Evolutionary conservation across 2,888 invertebrate species (phyloP).

Genomic region (Melipona bicolor): DNA sequence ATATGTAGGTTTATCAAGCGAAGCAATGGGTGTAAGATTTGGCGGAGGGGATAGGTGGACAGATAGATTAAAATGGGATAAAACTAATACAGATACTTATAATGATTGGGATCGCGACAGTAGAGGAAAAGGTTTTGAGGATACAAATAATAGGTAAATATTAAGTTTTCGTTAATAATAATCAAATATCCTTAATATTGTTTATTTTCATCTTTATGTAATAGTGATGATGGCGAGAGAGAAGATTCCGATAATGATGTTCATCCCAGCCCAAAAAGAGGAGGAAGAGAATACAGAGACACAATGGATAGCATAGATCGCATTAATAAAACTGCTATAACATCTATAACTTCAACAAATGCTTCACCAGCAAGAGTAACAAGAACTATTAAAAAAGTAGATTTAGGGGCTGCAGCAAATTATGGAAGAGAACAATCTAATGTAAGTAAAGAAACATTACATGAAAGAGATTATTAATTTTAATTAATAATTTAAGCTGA

Average conservation of each 20-base stretch:
- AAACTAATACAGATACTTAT: slow-evolving; percentile 81
- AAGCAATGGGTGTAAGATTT: slow-evolving; percentile 88
- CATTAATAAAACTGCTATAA: slow-evolving; percentile 74
- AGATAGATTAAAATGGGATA: slow-evolving; percentile 83
- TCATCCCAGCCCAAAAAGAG: slow-evolving; percentile 82
- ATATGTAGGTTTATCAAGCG: slow-evolving; percentile 92
- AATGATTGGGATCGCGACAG: slow-evolving; percentile 83
- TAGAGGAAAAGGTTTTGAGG: slow-evolving; percentile 82
- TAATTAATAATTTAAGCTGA: slow-evolving; percentile 4
- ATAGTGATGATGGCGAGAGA: slow-evolving; percentile 87
- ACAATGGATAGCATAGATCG: slow-evolving; percentile 81
- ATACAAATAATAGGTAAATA: slow-evolving; percentile 83
- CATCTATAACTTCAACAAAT: slow-evolving; percentile 83
- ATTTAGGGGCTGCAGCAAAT: slow-evolving; percentile 89
- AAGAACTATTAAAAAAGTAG: slow-evolving; percentile 86
- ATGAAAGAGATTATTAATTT: neutral
- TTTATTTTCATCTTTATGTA: neutral
- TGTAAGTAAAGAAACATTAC: slow-evolving; percentile 59
- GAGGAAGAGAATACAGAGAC: slow-evolving; percentile 86
- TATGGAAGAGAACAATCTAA: slow-evolving; percentile 86
- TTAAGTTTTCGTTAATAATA: neutral
- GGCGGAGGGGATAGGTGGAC: slow-evolving; percentile 84
- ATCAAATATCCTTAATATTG: neutral
- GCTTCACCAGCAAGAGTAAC: slow-evolving; percentile 82
- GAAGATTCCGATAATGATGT: slow-evolving; percentile 89